Conservation (phyloP, 2,113 vertebrate genomes). For the Sphaerodactylus townsendi region DNA sequence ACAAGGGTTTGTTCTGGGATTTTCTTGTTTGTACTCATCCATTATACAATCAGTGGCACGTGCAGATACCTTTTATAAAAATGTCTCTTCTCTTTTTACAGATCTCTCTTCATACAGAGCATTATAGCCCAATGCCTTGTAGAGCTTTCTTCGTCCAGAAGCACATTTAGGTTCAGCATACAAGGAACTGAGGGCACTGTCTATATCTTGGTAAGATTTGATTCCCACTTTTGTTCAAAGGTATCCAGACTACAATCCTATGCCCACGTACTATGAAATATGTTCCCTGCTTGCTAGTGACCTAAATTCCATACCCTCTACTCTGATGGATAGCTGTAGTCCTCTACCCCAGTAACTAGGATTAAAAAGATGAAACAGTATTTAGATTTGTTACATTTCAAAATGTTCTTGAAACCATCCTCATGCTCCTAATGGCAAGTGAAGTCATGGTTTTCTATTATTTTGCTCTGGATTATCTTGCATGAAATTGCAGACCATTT, state of each 20-base stretch:
- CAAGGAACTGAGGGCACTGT: constrained; percentile 83
- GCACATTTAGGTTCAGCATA: constrained; percentile 88
- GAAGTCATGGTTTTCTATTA: neutral
- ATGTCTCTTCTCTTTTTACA: constrained; percentile 67
- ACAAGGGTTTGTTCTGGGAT: neutral
- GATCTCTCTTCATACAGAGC: constrained; percentile 85
- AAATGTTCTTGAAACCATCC: neutral
- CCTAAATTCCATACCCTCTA: too few relatives aligned
- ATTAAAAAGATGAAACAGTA: neutral
- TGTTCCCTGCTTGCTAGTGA: too few relatives aligned
- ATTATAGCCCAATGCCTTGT: constrained; percentile 80
- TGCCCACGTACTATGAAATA: too few relatives aligned
- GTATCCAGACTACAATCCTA: neutral
- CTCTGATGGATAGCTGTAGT: neutral
- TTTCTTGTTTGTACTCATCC: neutral
- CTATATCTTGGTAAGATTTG: constrained; percentile 84
- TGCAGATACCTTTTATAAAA: constrained; percentile 24
- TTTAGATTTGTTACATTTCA: neutral
- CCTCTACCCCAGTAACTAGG: neutral
- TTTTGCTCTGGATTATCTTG: neutral
- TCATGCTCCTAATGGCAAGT: neutral
- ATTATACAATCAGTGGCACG: constrained; percentile 36
- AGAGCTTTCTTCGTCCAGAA: constrained; percentile 83
- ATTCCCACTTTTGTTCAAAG: neutral
- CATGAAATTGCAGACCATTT: neutral